phyloP scores from a whole-genome alignment of 2,888 invertebrate genomes.

The Idaea aversata region DNA sequence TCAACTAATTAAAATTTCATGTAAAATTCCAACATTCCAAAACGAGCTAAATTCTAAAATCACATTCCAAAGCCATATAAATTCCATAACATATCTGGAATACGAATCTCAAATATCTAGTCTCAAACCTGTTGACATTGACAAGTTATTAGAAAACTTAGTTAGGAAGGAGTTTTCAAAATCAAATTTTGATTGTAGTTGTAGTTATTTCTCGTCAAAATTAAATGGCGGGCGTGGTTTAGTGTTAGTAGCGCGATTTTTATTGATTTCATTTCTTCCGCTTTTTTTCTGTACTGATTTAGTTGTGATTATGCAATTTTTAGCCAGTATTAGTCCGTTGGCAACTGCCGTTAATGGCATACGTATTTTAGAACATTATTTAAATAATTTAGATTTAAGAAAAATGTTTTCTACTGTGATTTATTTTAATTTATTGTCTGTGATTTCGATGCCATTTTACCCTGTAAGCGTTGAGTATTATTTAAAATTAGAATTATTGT shows the following conservation, averaged over 20 bases:
- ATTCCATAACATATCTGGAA: background rate
- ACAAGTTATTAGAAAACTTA: background rate
- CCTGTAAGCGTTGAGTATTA: slow-evolving; percentile 52
- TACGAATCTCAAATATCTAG: slow-evolving; percentile 7
- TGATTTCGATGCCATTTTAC: slow-evolving; percentile 72
- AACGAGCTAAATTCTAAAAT: background rate
- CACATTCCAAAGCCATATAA: background rate
- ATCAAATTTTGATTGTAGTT: background rate
- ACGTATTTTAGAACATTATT: slow-evolving; percentile 22
- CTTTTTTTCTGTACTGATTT: slow-evolving; percentile 68
- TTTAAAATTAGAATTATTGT: slow-evolving; percentile 54
- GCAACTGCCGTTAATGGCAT: slow-evolving; percentile 18
- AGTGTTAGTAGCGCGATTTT: slow-evolving; percentile 50
- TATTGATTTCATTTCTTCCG: slow-evolving; percentile 47
- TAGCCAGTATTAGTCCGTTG: slow-evolving; percentile 54
- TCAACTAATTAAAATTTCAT: background rate
- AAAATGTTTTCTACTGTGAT: slow-evolving; percentile 70
- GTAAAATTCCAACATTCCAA: background rate
- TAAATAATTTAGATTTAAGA: slow-evolving; percentile 58
- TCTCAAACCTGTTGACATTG: background rate
- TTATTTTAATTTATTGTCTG: slow-evolving; percentile 68
- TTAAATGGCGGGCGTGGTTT: slow-evolving; percentile 25
- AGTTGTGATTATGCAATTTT: slow-evolving; percentile 48
- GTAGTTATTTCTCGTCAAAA: slow-evolving; percentile 16
- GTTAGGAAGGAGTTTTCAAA: background rate